Percentiles rank a stretch among this genome's conserved stretches.
Conservation (phyloP, 1,140 invertebrate genomes). For the Zaprionus taronus region DNA sequence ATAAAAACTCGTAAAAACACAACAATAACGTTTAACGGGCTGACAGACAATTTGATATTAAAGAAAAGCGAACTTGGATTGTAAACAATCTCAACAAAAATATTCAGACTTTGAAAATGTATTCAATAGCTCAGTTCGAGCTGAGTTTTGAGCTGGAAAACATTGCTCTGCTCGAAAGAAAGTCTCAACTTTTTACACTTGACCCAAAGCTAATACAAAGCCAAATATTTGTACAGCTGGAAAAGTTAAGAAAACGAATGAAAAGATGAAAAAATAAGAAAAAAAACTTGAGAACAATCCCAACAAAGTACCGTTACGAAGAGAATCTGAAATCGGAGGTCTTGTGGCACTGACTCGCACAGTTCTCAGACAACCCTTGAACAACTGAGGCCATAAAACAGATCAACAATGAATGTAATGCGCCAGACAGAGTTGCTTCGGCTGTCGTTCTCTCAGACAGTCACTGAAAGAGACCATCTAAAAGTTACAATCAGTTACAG, state of each 20-base stretch:
- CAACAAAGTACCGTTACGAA: constrained; percentile 44
- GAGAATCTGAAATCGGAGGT: constrained; percentile 34
- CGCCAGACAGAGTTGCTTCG: constrained; percentile 3
- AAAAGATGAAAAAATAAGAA: background rate
- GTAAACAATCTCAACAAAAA: background rate
- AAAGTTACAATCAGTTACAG: constrained; percentile 61
- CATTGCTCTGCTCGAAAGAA: constrained; percentile 17
- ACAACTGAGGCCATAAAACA: constrained; percentile 32
- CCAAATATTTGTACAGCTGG: constrained; percentile 52
- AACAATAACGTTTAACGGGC: constrained; percentile 28
- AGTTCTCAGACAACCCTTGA: constrained; percentile 21
- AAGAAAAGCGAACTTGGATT: background rate
- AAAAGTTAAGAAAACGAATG: constrained; percentile 27
- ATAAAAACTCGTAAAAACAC: constrained; percentile 18
- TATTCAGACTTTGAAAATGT: background rate
- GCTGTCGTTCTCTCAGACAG: constrained; percentile 16
- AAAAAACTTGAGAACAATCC: background rate
- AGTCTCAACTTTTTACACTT: constrained; percentile 39
- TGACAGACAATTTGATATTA: constrained; percentile 14
- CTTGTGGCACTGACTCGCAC: constrained; percentile 10
- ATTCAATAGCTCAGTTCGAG: background rate
- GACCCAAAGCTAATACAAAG: constrained; percentile 55
- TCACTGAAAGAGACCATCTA: constrained; percentile 25
- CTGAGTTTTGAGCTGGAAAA: background rate
- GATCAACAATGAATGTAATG: constrained; percentile 30